Evolutionary conservation across 2,113 vertebrate genomes (phyloP).

Genomic region (Phalacrocorax aristotelis): DNA sequence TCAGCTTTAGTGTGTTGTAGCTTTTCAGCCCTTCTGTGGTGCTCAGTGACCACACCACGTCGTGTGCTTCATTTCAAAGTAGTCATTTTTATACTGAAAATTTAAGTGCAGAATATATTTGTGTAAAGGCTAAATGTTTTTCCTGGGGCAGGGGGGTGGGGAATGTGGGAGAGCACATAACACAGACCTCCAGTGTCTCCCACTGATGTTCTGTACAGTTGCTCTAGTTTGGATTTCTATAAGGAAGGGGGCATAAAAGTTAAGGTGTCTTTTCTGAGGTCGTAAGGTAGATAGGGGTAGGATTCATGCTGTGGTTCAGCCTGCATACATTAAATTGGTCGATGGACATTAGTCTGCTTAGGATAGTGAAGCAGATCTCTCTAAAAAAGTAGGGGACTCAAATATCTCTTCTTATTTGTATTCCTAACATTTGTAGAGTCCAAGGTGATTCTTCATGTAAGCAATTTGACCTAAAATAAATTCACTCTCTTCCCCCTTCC

Average conservation of each 20-base stretch:
- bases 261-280: background rate
- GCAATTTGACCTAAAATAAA: constrained; percentile 4
- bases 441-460: background rate
- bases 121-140: background rate
- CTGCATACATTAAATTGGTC: background rate
- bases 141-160: fast-evolving
- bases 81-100: background rate
- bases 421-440: background rate
- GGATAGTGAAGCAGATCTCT: fast-evolving
- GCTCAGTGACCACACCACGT: background rate
- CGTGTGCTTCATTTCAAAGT: background rate
- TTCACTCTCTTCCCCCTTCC: background rate
- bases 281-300: background rate
- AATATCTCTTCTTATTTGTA: background rate
- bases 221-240: background rate
- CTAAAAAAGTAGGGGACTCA: background rate
- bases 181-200: background rate
- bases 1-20: background rate
- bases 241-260: fast-evolving
- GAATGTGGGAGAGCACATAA: background rate
- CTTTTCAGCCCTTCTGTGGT: background rate
- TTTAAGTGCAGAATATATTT: background rate
- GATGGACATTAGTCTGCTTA: background rate
- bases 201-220: background rate
- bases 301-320: background rate